A percentile compares a stretch with the other conserved stretches of the same genome.
phyloP scores from a whole-genome alignment of 2,797 vertebrate genomes.

The Gobionotothen gibberifrons region DNA sequence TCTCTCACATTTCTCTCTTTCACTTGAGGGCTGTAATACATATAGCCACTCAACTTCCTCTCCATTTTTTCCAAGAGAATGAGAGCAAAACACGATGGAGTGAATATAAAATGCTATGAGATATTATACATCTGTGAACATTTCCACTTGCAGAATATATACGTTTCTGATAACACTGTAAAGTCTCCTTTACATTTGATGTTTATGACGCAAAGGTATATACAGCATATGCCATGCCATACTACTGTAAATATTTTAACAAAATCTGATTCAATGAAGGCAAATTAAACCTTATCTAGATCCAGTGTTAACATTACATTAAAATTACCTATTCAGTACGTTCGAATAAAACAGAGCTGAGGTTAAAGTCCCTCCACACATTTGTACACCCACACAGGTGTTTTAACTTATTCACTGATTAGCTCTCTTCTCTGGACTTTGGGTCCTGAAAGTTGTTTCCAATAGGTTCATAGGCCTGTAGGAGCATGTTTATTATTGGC shows the following conservation, averaged over 20 bases:
- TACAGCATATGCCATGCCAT: no score
- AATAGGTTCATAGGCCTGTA: no score
- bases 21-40: constrained; percentile 38
- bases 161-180: neutral
- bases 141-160: constrained; percentile 15
- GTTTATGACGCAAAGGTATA: neutral
- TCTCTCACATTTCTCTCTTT: no score
- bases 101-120: neutral
- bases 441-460: no score
- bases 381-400: no score
- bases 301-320: neutral
- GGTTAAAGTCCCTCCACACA: no score
- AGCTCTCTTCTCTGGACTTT: no score
- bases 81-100: constrained; percentile 28
- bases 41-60: constrained; percentile 17
- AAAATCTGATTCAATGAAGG: neutral
- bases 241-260: no score
- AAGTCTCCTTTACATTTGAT: neutral
- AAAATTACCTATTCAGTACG: neutral
- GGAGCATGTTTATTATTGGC: no score
- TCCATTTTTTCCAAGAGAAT: constrained; percentile 30
- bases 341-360: no score
- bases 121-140: constrained; percentile 13
- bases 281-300: neutral
- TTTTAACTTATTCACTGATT: no score